Base-by-base conservation (phyloP, 2,888 invertebrate genomes). In the Eristalis arbustorum region DNA sequence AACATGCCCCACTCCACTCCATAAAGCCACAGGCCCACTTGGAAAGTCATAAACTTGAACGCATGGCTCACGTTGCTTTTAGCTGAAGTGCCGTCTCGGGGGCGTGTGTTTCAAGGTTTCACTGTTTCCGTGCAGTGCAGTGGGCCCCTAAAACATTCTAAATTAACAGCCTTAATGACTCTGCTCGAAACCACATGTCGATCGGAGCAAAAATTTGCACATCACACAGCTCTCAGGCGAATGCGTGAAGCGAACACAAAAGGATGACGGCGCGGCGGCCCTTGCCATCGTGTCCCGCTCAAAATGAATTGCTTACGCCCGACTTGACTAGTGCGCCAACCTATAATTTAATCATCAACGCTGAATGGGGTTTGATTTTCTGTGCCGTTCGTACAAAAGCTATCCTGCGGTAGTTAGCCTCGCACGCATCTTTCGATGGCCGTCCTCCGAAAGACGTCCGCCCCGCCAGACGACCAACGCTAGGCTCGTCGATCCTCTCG, bases 341-440 rank as follows among this genome's bases (percentile, higher is more conserved):
- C 88, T 88, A 89, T 89, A 89, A 89, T 89, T 89, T 89, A 88
- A 88, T 89, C 89, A 89, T 89, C 89, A 89, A 88, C 88, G 85
- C 88, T 89, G 85, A 88, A 88, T 80, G 85, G 88, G 62, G 73
- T 66, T 66, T 76, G 59, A 68, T 72, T 69, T 73, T 80, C 14
- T 56, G n/a, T 14, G 31, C 62, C 34, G 37, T 62, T 72, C 40
- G 40, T 10, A 57, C 59, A 13, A 57, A 42, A 37, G 25, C 10
- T 64, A 82, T 76, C 75, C 72, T 79, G 66, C 76, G 75, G 84
- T 73, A 84, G 81, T 81, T 69, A 56, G 67, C 72, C 62, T 57
- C 34, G 77, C 77, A 85, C 85, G 85, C 82, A 85, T 78, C 82
- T 77, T 85, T 82, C n/a, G 77, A 82, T 68, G 81, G 72, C 69